Conservation (phyloP, 1,140 invertebrate species). For the Temnothorax nylanderi region DNA sequence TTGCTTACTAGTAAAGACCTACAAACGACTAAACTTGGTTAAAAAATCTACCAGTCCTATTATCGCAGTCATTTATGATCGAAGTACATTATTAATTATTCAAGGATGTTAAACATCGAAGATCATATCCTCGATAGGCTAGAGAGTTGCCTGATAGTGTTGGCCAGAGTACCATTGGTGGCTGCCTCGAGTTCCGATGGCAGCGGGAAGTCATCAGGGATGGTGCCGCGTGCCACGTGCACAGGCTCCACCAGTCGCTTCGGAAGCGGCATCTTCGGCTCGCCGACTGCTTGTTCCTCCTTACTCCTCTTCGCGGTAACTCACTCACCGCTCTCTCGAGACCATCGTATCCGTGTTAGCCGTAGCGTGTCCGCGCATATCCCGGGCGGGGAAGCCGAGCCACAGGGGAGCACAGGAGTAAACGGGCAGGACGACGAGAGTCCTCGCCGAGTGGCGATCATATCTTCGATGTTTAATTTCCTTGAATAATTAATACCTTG, state of each 20-base stretch:
- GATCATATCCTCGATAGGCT: conserved; percentile 93
- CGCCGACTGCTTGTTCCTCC: conserved; percentile 34
- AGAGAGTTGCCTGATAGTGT: conserved; percentile 96
- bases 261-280: conserved; percentile 94
- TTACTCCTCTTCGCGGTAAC: conserved; percentile 19
- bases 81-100: too few species aligned
- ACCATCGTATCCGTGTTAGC: conserved; percentile 72
- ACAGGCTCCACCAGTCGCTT: conserved; percentile 97
- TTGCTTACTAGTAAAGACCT: too few species aligned
- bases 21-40: too few species aligned
- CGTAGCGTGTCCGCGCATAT: conserved; percentile 67
- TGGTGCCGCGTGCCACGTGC: conserved; percentile 95
- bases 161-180: conserved; percentile 98
- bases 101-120: too few species aligned
- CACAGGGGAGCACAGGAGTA: conserved; percentile 12
- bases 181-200: conserved; percentile 98
- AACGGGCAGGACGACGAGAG: conserved; percentile 6
- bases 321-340: conserved; percentile 76
- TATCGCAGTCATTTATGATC: too few species aligned
- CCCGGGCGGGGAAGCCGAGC: conserved; percentile 24
- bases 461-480: too few species aligned
- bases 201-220: conserved; percentile 92
- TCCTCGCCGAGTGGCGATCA: conserved; percentile 10
- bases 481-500: too few species aligned
- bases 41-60: too few species aligned